A percentile compares a stretch with the other conserved stretches of the same genome.
These are phyloP conservation scores for Drosophila sordidula DNA, from an alignment of 2,888 invertebrate species.

Conservation along the genomic window DNA sequence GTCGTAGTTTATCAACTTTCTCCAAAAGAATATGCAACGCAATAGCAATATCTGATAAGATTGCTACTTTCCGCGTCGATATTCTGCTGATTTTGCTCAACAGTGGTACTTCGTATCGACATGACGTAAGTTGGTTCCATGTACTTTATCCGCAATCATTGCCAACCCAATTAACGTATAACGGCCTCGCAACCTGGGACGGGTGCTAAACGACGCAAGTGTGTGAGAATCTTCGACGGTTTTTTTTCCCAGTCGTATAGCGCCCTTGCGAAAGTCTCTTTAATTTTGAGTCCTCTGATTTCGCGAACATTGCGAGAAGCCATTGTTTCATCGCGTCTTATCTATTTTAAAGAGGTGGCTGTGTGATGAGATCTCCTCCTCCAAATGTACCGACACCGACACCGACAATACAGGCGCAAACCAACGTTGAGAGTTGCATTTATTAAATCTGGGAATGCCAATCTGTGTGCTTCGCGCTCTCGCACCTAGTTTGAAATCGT, in stretches of 20 bases:
- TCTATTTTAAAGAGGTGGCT: not conserved
- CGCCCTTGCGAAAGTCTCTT: not conserved
- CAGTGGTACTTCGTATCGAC: not conserved
- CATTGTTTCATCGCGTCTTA: conserved; percentile 7
- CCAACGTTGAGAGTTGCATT: no score
- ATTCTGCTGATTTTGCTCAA: not conserved
- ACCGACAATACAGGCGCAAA: no score
- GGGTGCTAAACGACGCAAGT: not conserved
- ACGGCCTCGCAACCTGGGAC: not conserved
- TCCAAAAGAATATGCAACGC: not conserved
- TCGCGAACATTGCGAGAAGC: conserved; percentile 1
- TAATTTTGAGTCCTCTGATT: conserved; percentile 3
- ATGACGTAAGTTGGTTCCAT: not conserved
- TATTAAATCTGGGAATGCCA: no score
- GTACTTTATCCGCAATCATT: not conserved
- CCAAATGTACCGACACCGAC: not conserved
- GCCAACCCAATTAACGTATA: not conserved
- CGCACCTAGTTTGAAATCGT: no score
- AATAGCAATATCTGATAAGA: not conserved
- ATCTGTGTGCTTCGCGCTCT: no score
- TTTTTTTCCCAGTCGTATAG: no score
- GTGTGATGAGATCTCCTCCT: not conserved
- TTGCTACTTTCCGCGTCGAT: not conserved
- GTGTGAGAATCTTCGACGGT: not conserved
- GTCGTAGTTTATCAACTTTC: not conserved